phyloP scores from a whole-genome alignment of 2,113 vertebrate species.

The Galeopterus variegatus region DNA sequence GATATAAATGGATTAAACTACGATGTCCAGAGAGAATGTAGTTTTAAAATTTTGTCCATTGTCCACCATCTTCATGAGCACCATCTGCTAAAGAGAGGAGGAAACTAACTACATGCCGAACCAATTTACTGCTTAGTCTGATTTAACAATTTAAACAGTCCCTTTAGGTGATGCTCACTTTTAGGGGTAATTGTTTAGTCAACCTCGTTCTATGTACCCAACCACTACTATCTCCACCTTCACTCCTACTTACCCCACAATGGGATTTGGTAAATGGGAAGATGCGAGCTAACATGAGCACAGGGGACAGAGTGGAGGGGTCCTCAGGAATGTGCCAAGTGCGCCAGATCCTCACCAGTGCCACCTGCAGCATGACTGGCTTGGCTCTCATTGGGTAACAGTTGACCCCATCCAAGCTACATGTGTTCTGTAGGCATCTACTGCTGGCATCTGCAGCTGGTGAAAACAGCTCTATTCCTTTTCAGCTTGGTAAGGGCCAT shows the following conservation, averaged over 20 bases:
- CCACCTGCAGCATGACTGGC: background rate
- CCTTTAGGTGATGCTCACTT: background rate
- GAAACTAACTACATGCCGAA: background rate
- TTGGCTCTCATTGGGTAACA: accelerated
- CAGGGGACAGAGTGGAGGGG: background rate
- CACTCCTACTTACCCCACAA: background rate
- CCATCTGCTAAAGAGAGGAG: background rate
- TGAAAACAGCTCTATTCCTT: background rate
- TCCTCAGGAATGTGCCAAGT: background rate
- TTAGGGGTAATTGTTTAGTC: background rate
- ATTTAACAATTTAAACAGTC: background rate
- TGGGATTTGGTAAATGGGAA: background rate
- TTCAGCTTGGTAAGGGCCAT: background rate
- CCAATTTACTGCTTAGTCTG: background rate
- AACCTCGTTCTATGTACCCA: background rate
- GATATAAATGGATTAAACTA: background rate
- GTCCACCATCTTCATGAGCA: background rate
- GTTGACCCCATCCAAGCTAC: background rate
- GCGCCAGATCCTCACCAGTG: background rate
- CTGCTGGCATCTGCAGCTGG: background rate
- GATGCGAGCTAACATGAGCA: background rate
- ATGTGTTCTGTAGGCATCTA: background rate
- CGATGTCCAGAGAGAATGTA: background rate
- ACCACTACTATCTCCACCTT: no score
- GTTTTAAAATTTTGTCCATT: background rate